Evolutionary conservation across 1,140 invertebrate genomes (phyloP).

Genomic region (Drosophila eugracilis): DNA sequence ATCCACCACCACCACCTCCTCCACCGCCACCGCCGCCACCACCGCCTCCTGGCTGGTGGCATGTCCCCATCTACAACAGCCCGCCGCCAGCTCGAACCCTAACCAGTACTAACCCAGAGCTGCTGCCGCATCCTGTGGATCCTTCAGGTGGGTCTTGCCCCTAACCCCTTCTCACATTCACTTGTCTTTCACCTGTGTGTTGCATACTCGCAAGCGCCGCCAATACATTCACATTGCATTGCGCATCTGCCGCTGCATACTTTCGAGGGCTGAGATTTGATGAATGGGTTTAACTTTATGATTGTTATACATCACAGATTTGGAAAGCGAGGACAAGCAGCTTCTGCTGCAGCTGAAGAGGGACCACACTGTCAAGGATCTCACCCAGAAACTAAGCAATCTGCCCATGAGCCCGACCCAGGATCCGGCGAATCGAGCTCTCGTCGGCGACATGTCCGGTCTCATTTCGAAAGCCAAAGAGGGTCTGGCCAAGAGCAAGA

Average conservation of each 20-base stretch:
- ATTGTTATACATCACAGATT: slow-evolving; percentile 46
- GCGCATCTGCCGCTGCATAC: slow-evolving; percentile 55
- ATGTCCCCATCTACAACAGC: slow-evolving; percentile 44
- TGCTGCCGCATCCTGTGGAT: slow-evolving; percentile 24
- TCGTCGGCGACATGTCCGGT: slow-evolving; percentile 93
- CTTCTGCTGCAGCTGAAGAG: slow-evolving; percentile 86
- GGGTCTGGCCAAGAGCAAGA: slow-evolving; percentile 93
- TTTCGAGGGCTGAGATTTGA: slow-evolving; percentile 15
- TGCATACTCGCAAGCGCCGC: slow-evolving; percentile 44
- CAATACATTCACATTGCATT: slow-evolving; percentile 10
- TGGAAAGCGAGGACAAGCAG: slow-evolving; percentile 80
- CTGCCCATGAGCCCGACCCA: slow-evolving; percentile 87
- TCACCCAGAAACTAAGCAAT: slow-evolving; percentile 93
- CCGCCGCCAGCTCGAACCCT: slow-evolving; percentile 44
- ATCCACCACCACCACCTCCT: slow-evolving; percentile 59
- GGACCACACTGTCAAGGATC: slow-evolving; percentile 93
- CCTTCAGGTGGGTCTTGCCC: slow-evolving; percentile 41
- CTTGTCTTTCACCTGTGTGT: slow-evolving; percentile 26
- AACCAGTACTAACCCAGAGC: slow-evolving; percentile 63
- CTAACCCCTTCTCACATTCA: neutral
- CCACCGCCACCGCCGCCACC: slow-evolving; percentile 76
- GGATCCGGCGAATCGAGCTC: slow-evolving; percentile 84
- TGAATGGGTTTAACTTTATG: neutral
- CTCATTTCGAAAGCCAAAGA: slow-evolving; percentile 97
- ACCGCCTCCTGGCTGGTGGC: slow-evolving; percentile 75